Conservation (phyloP, 2,888 invertebrate species). For the Drosophila helvetica region DNA sequence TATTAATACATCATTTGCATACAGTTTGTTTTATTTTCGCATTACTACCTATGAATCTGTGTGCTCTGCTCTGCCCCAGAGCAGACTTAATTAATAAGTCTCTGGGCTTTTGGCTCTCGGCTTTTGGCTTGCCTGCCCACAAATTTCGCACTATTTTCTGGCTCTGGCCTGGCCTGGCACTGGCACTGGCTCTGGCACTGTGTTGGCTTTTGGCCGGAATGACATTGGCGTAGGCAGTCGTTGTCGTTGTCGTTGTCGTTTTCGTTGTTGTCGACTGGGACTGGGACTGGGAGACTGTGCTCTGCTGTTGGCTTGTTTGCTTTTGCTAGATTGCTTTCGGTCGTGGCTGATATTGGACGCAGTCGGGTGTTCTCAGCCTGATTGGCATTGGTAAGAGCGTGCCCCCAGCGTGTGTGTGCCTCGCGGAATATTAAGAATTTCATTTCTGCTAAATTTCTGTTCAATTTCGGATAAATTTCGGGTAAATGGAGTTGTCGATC, state of each 20-base stretch:
- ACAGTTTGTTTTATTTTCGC: slow-evolving; percentile 41
- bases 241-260: slow-evolving; percentile 6
- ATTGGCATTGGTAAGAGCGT: slow-evolving; percentile 54
- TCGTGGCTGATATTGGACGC: slow-evolving; percentile 45
- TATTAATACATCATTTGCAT: slow-evolving; percentile 71
- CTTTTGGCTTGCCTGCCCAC: slow-evolving; percentile 71
- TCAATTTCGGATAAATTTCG: slow-evolving; percentile 31
- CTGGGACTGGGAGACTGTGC: neutral
- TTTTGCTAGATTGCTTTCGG: slow-evolving; percentile 39
- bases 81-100: slow-evolving; percentile 76
- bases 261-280: no score
- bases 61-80: slow-evolving; percentile 36
- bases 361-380: slow-evolving; percentile 76
- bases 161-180: slow-evolving; percentile 32
- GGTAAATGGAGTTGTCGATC: slow-evolving; percentile 68
- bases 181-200: slow-evolving; percentile 26
- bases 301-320: slow-evolving; percentile 17
- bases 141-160: slow-evolving; percentile 71
- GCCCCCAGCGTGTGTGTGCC: neutral
- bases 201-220: slow-evolving; percentile 37
- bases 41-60: slow-evolving; percentile 26
- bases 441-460: slow-evolving; percentile 3
- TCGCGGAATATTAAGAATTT: slow-evolving; percentile 12
- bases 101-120: slow-evolving; percentile 15
- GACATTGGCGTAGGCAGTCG: slow-evolving; percentile 73